phyloP scores from a whole-genome alignment of 2,113 vertebrate genomes.

The Aepyceros melampus region DNA sequence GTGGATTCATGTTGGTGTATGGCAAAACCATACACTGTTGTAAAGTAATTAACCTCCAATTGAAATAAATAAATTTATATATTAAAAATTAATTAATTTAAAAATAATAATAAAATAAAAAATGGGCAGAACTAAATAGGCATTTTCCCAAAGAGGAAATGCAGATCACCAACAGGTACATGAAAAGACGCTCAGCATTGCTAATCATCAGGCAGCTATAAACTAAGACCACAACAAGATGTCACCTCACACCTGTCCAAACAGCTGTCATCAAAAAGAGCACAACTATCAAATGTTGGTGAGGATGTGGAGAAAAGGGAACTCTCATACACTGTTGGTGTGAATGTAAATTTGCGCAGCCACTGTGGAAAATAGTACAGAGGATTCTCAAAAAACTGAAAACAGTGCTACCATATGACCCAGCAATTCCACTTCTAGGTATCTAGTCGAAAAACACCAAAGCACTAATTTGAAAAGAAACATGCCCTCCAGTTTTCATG shows the following conservation, averaged over 20 bases:
- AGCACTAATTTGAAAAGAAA: not conserved
- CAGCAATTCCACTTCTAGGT: not conserved
- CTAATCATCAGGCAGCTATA: not conserved
- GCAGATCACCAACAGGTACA: not conserved
- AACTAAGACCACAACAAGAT: not conserved
- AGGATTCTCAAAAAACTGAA: not conserved
- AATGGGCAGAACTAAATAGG: not conserved
- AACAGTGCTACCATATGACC: not conserved
- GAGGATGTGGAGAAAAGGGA: not conserved
- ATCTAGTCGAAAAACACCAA: not conserved
- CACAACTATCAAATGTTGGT: not conserved
- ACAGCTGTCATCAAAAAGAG: not conserved
- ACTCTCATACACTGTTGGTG: rapidly evolving
- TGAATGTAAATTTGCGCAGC: not conserved
- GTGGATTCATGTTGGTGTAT: too few species aligned
- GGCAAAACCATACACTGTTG: too few species aligned
- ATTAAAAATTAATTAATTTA: too few species aligned
- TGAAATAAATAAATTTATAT: too few species aligned
- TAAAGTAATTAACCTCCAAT: too few species aligned
- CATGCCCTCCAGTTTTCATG: not conserved
- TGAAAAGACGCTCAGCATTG: not conserved
- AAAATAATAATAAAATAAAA: not conserved
- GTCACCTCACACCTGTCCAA: not conserved
- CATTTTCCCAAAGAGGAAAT: not conserved
- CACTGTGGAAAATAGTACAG: not conserved